Percentiles rank a stretch among this genome's conserved stretches.
Conservation (phyloP, 2,113 vertebrate species). For the Rhinolophus sinicus region DNA sequence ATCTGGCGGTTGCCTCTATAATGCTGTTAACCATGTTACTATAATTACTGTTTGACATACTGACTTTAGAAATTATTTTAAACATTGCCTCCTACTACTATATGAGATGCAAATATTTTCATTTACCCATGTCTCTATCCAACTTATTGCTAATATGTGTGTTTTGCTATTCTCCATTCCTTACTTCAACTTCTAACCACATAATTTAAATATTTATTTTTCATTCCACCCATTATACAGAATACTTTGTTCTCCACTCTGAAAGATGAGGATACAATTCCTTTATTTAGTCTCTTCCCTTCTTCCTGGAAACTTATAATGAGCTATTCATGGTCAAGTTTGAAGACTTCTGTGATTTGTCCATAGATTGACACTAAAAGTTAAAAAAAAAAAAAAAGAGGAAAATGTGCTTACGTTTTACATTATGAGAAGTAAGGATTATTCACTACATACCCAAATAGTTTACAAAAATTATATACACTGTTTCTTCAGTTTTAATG, state of each 20-base stretch:
- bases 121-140: not conserved
- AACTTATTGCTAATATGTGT: not conserved
- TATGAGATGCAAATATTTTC: not conserved
- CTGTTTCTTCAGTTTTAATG: not conserved
- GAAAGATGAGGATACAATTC: not conserved
- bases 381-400: not conserved
- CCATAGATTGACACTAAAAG: not conserved
- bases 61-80: constrained; percentile 3
- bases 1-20: not conserved
- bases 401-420: not conserved
- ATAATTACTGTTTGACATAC: not conserved
- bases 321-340: not conserved
- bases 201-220: constrained; percentile 32
- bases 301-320: not conserved
- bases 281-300: not conserved
- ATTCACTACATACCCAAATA: not conserved
- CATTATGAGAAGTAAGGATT: not conserved
- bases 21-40: not conserved
- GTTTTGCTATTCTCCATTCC: not conserved
- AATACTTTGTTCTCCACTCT: not conserved
- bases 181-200: not conserved
- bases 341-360: not conserved
- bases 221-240: not conserved
- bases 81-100: not conserved
- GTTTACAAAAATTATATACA: not conserved